Evolutionary conservation across 2,797 vertebrate species (phyloP).

Genomic region (Ceryle rudis): DNA sequence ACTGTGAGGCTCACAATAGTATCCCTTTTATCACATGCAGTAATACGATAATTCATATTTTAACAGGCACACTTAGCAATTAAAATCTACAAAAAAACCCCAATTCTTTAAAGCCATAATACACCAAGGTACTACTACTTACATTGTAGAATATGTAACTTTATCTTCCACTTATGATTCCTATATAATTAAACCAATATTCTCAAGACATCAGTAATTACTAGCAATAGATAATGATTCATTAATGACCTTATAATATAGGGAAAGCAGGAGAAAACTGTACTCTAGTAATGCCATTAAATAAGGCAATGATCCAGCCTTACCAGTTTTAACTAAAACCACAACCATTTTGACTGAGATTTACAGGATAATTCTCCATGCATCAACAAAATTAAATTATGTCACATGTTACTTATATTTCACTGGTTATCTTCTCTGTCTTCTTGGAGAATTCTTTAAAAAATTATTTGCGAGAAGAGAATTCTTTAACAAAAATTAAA

Average conservation of each 20-base stretch:
- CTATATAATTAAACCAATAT: slow-evolving; percentile 70
- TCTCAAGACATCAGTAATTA: slow-evolving; percentile 62
- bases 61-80: slow-evolving; percentile 72
- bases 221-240: slow-evolving; percentile 52
- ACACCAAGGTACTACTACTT: slow-evolving; percentile 48
- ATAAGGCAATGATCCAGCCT: slow-evolving; percentile 16
- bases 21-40: slow-evolving; percentile 72
- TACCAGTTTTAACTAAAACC: slow-evolving; percentile 46
- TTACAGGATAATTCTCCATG: neutral
- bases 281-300: slow-evolving; percentile 22
- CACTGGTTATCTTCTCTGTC: neutral
- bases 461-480: neutral
- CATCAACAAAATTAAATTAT: neutral
- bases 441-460: neutral
- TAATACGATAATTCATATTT: slow-evolving; percentile 79
- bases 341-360: slow-evolving; percentile 6
- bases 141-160: slow-evolving; percentile 12
- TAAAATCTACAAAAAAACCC: slow-evolving; percentile 66
- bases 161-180: slow-evolving; percentile 51
- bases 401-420: neutral
- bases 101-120: slow-evolving; percentile 65
- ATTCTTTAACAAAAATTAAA: neutral
- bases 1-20: slow-evolving; percentile 54
- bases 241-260: slow-evolving; percentile 66
- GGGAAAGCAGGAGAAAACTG: slow-evolving; percentile 48